Base-by-base conservation (phyloP, 2,113 vertebrate genomes). In the Ploceus nigricollis region DNA sequence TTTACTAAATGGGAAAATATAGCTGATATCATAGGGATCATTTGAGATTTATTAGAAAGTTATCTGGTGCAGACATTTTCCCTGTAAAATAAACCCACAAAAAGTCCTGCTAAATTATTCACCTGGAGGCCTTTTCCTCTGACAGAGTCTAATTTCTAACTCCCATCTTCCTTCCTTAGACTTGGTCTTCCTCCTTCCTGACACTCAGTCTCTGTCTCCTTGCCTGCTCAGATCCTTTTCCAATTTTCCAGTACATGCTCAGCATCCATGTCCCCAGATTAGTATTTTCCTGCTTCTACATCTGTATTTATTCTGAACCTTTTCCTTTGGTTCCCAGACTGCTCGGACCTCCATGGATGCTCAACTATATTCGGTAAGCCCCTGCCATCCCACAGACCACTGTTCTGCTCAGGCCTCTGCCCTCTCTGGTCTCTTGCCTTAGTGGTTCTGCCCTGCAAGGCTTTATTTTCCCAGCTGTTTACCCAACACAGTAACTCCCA, bases 241-340 rank as follows among this genome's bases (percentile, higher is more conserved):
- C 22, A 23, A 50, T 39, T 71, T 24, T 35, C 56, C 10, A 24
- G 9, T 44, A 30, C 45, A 7, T 42, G 35, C 33, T 80, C 45
- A 83, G 58, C 61, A 87, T 82, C 69, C 33, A 22, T 87, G 24
- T 37, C 39, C 56, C 2, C 9, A 70, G 61, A 84, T 35, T 78
- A 63, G 10, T 44, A 5, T 91, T 69, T 73, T 40, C 76, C 60
- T 71, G 25, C 24, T 40, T 89, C 65, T 88, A 39, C 19, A 28
- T 64, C 65, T 89, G 18, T 77, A 87, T 87, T 92, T 87, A 84
- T 87, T 91, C 81, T 94, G 56, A 91, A 84, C 40, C 15, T 95
- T 96, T 91, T 96, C 72, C 86, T 90, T 88, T 94, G 89, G 47
- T 89, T 90, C 58, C 56, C 72, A 93, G 84, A 81, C 95, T 87